Evolutionary conservation across 2,113 vertebrate genomes (phyloP).

Genomic region (human): DNA sequence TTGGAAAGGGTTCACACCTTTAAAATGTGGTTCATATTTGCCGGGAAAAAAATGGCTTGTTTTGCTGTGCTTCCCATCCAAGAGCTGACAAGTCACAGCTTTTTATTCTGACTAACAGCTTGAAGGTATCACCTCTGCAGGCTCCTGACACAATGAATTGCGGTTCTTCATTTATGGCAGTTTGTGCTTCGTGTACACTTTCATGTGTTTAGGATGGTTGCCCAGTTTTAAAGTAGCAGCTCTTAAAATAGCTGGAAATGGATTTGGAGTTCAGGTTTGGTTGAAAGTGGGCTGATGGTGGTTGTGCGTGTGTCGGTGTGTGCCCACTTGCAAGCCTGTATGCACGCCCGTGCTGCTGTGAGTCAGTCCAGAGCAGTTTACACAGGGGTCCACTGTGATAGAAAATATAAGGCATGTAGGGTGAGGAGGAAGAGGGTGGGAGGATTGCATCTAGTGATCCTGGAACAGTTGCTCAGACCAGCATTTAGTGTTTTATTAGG

Average conservation of each 20-base stretch:
- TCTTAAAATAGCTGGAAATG: conserved; percentile 82
- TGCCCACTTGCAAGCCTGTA: neutral
- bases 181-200: conserved; percentile 74
- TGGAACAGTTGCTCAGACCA: conserved; percentile 79
- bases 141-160: conserved; percentile 76
- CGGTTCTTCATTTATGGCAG: conserved; percentile 77
- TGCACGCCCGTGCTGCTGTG: neutral
- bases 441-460: conserved; percentile 79
- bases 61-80: conserved; percentile 77
- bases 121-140: conserved; percentile 82
- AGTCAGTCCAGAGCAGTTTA: neutral
- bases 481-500: conserved; percentile 89
- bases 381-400: conserved; percentile 58
- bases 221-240: conserved; percentile 82
- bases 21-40: conserved; percentile 77
- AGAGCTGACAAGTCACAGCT: conserved; percentile 82
- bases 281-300: conserved; percentile 67
- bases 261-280: conserved; percentile 72
- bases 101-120: conserved; percentile 82
- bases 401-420: conserved; percentile 25
- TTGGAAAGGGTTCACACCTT: conserved; percentile 85
- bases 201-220: conserved; percentile 82
- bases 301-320: neutral
- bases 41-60: conserved; percentile 74
- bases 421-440: conserved; percentile 69